A percentile compares a stretch with the other conserved stretches of the same genome.
Conservation (phyloP, 2,888 invertebrate species). For the Syrista parreyssii region DNA sequence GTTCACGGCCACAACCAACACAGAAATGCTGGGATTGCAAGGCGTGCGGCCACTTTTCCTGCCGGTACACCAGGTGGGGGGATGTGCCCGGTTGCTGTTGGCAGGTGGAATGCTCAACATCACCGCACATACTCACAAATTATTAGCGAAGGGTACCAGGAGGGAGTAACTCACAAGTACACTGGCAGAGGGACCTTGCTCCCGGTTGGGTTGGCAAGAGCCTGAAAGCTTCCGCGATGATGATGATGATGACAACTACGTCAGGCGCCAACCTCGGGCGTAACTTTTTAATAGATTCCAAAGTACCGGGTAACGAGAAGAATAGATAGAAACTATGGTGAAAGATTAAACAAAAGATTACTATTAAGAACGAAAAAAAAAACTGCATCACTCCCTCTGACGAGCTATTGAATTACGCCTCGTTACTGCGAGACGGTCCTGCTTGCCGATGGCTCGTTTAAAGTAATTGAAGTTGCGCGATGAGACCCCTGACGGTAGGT, state of each 20-base stretch:
- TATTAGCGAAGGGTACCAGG: conserved; percentile 46
- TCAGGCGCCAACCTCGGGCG: neutral
- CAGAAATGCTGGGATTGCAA: conserved; percentile 63
- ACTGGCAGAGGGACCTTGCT: conserved; percentile 17
- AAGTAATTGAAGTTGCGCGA: neutral
- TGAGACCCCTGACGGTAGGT: neutral
- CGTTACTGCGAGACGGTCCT: neutral
- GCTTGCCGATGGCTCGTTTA: neutral
- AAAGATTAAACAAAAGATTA: neutral
- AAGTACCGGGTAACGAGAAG: neutral
- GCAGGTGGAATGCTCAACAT: conserved; percentile 62
- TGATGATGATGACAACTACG: neutral
- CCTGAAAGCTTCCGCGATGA: neutral
- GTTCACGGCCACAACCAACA: conserved; percentile 65
- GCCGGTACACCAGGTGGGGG: conserved; percentile 52
- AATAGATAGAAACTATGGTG: neutral
- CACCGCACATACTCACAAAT: conserved; percentile 53
- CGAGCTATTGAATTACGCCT: conserved; percentile 1
- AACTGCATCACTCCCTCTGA: neutral
- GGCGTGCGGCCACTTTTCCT: conserved; percentile 63
- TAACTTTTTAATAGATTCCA: neutral
- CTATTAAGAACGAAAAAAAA: neutral
- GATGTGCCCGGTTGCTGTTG: conserved; percentile 54
- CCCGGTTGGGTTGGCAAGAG: conserved; percentile 3
- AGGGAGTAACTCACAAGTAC: neutral